These are phyloP conservation scores for Olivierus martensii DNA, from an alignment of 1,140 invertebrate species.

Conservation along the genomic window DNA sequence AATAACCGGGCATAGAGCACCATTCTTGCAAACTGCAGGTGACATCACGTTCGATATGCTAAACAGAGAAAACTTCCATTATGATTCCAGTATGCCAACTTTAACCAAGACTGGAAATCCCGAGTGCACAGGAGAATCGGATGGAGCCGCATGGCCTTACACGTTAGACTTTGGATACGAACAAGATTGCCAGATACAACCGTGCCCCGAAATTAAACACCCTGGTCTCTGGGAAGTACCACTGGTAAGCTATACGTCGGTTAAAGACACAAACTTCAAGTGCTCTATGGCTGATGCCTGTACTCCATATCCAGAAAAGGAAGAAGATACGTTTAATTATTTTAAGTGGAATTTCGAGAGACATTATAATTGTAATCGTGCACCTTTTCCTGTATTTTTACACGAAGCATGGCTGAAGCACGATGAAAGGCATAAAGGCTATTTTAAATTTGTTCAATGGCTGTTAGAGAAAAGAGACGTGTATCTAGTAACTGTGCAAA, in stretches of 20 bases:
- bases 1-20: conserved; percentile 42
- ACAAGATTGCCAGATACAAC: conserved; percentile 39
- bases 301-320: conserved; percentile 21
- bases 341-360: conserved; percentile 29
- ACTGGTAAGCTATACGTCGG: conserved; percentile 13
- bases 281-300: conserved; percentile 37
- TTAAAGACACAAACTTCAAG: conserved; percentile 6
- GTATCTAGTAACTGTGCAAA: conserved; percentile 29
- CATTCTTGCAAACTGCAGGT: conserved; percentile 50
- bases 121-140: conserved; percentile 27
- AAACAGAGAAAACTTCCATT: conserved; percentile 11
- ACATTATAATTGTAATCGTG: conserved; percentile 29
- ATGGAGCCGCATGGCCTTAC: conserved; percentile 19
- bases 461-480: conserved; percentile 29
- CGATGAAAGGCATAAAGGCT: conserved; percentile 44
- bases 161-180: conserved; percentile 41
- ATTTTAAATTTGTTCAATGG: conserved; percentile 26
- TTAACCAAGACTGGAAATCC: too few species aligned
- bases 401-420: conserved; percentile 29
- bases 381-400: conserved; percentile 29
- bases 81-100: conserved; percentile 28
- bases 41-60: conserved; percentile 29
- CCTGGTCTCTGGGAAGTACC: conserved; percentile 23
- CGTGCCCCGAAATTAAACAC: conserved; percentile 17
- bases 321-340: conserved; percentile 29